Conservation (phyloP, 1,140 invertebrate species). For the Leptestheria dahalacensis region DNA sequence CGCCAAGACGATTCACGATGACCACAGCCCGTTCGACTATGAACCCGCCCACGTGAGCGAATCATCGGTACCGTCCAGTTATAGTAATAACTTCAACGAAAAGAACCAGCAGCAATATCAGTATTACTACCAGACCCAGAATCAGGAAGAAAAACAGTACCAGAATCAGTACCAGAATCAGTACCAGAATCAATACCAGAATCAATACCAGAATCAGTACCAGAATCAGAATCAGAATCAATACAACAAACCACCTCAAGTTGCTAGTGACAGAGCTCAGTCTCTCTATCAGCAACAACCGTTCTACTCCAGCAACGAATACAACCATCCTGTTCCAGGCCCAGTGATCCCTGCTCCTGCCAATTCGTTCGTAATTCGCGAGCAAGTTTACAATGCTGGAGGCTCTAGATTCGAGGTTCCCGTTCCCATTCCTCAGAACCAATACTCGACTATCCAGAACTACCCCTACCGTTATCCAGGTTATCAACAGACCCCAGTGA, state of each 20-base stretch:
- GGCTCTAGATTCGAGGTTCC: conserved; percentile 15
- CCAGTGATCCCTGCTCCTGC: conserved; percentile 2
- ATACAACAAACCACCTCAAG: not conserved
- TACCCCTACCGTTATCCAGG: not conserved
- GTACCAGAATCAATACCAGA: too few species aligned
- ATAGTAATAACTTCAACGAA: not conserved
- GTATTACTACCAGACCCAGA: not conserved
- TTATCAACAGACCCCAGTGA: not conserved
- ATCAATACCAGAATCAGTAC: too few species aligned
- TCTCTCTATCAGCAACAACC: conserved; percentile 6
- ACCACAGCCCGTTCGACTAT: conserved; percentile 28
- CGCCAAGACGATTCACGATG: conserved; percentile 26
- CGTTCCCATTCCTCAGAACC: conserved; percentile 14
- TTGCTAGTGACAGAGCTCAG: not conserved
- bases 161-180: conserved; percentile 20
- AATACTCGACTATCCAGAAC: conserved; percentile 7
- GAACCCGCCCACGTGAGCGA: conserved; percentile 23
- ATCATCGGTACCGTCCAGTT: not conserved
- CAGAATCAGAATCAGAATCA: conserved; percentile 8
- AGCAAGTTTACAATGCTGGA: conserved; percentile 12
- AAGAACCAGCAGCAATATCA: conserved; percentile 1
- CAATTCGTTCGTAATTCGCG: conserved; percentile 8
- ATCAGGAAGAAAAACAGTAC: conserved; percentile 6
- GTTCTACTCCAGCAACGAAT: not conserved
- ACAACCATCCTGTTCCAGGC: conserved; percentile 1